Conservation (phyloP, 2,888 invertebrate genomes). For the Callosobruchus maculatus region DNA sequence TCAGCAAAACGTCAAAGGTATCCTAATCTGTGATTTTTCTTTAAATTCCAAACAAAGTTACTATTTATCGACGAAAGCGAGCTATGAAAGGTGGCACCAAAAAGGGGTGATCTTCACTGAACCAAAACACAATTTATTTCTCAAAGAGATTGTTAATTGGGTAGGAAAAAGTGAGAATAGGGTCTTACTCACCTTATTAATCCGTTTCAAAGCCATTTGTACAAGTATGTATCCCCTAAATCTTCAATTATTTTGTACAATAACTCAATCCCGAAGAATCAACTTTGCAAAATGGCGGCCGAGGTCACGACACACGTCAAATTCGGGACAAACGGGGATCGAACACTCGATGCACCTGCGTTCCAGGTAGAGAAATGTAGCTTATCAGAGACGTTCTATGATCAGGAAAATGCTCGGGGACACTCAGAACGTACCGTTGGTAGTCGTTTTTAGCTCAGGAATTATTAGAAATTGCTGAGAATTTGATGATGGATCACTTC, state of each 20-base stretch:
- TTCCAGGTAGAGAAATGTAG: not conserved
- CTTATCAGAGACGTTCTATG: slow-evolving; percentile 8
- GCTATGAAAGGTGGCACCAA: not conserved
- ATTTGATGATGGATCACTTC: slow-evolving; percentile 49
- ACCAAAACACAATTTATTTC: slow-evolving; percentile 29
- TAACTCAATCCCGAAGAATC: slow-evolving; percentile 80
- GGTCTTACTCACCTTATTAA: slow-evolving; percentile 82
- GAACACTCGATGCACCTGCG: slow-evolving; percentile 1
- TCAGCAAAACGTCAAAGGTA: not conserved
- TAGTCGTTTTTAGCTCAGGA: slow-evolving; percentile 18
- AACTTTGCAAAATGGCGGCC: slow-evolving; percentile 79
- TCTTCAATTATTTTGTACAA: slow-evolving; percentile 76
- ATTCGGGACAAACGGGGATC: not conserved
- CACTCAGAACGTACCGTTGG: slow-evolving; percentile 12
- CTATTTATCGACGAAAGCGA: not conserved
- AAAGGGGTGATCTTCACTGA: not conserved
- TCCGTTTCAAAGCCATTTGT: slow-evolving; percentile 95
- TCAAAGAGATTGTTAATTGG: slow-evolving; percentile 25
- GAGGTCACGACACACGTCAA: slow-evolving; percentile 69
- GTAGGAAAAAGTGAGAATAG: slow-evolving; percentile 28
- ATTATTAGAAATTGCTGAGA: slow-evolving; percentile 28
- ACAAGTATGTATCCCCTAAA: slow-evolving; percentile 64
- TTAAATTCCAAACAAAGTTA: not conserved
- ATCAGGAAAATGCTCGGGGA: slow-evolving; percentile 26
- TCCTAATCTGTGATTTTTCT: not conserved